phyloP scores from a whole-genome alignment of 2,888 invertebrate genomes.

The Apodemia mormo region DNA sequence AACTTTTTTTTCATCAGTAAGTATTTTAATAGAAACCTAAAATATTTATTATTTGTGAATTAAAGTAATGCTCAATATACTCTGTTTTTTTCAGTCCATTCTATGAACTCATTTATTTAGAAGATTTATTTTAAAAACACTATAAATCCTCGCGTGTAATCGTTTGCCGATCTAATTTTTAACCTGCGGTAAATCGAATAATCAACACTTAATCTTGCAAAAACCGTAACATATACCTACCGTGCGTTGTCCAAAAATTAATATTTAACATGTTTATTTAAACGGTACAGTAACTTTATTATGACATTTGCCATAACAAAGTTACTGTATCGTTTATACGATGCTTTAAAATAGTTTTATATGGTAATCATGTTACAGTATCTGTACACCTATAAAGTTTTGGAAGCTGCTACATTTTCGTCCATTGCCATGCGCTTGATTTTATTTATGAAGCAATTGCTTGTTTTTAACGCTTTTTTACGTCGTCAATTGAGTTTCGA shows the following conservation, averaged over 20 bases:
- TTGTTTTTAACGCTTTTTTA: neutral
- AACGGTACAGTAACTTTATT: neutral
- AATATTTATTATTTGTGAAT: too few relatives aligned
- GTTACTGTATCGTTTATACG: neutral
- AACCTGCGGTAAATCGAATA: too few relatives aligned
- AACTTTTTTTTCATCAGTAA: too few relatives aligned
- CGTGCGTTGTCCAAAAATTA: neutral
- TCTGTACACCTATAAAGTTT: neutral
- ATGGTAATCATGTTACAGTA: neutral
- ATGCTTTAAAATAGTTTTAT: constrained; percentile 3
- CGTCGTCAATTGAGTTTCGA: neutral
- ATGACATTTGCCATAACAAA: neutral
- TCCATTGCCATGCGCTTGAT: neutral
- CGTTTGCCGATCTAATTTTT: too few relatives aligned
- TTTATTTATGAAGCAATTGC: neutral
- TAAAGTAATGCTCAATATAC: too few relatives aligned
- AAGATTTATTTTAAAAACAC: too few relatives aligned
- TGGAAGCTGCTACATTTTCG: constrained; percentile 1
- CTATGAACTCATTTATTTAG: too few relatives aligned
- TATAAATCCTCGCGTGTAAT: too few relatives aligned
- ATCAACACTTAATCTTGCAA: too few relatives aligned
- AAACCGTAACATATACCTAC: too few relatives aligned
- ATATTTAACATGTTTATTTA: neutral
- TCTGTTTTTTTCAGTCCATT: too few relatives aligned
- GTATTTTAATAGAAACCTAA: too few relatives aligned